These are phyloP conservation scores for Ruditapes philippinarum DNA, from an alignment of 1,140 invertebrate species.

Conservation along the genomic window DNA sequence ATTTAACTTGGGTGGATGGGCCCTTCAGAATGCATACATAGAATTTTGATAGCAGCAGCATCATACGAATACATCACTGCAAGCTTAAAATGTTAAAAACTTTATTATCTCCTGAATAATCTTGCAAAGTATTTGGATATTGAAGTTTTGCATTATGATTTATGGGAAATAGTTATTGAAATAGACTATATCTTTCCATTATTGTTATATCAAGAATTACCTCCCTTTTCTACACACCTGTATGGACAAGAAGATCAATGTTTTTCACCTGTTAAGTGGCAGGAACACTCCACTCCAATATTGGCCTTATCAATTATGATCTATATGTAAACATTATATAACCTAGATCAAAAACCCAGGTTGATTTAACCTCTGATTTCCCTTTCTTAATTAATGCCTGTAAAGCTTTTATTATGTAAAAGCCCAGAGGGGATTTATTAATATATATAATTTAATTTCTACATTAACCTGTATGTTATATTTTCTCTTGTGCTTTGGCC, in stretches of 20 bases:
- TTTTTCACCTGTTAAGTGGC: constrained; percentile 1
- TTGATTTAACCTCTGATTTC: background rate
- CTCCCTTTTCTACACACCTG: background rate
- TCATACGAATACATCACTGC: too few species aligned
- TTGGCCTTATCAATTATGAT: background rate
- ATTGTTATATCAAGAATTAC: background rate
- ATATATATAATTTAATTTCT: too few species aligned
- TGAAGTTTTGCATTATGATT: too few species aligned
- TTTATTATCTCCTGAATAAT: too few species aligned
- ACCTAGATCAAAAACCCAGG: background rate
- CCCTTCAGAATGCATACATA: too few species aligned
- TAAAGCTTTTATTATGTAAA: background rate
- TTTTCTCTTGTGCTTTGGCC: too few species aligned
- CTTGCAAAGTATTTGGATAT: too few species aligned
- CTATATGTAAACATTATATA: background rate
- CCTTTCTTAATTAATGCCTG: background rate
- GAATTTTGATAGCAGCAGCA: too few species aligned
- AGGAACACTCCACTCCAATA: background rate
- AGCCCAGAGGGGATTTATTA: background rate
- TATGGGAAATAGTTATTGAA: too few species aligned
- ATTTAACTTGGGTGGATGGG: too few species aligned
- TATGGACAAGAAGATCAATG: background rate
- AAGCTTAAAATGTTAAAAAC: too few species aligned
- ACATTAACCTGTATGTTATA: too few species aligned
- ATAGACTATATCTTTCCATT: background rate